Evolutionary conservation across 2,888 invertebrate genomes (phyloP).

Genomic region (Polylopha cassiicola): DNA sequence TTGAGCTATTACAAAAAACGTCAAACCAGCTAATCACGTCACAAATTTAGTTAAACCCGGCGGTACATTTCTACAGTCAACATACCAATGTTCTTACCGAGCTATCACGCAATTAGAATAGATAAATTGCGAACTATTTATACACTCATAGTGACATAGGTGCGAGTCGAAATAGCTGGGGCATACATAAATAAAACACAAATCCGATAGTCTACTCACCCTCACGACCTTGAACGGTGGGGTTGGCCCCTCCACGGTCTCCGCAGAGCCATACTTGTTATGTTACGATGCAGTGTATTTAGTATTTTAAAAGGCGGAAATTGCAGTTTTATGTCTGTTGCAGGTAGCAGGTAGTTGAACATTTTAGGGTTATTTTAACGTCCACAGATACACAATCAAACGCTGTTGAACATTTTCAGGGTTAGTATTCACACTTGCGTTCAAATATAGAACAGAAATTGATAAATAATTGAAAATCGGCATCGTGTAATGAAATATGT

Average conservation of each 20-base stretch:
- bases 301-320: conserved; percentile 15
- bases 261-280: conserved; percentile 35
- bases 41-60: no score
- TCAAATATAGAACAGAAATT: conserved; percentile 3
- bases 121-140: conserved; percentile 17
- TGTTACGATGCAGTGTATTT: conserved; percentile 22
- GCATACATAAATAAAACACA: conserved; percentile 35
- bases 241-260: conserved; percentile 49
- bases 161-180: conserved; percentile 32
- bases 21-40: no score
- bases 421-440: no score
- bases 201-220: conserved; percentile 41
- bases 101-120: conserved; percentile 15
- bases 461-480: conserved; percentile 8
- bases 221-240: conserved; percentile 55
- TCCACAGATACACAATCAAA: no score
- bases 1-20: no score
- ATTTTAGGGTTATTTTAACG: no score
- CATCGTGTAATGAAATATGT: conserved; percentile 6
- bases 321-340: conserved; percentile 11
- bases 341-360: no score
- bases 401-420: no score
- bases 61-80: no score
- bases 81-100: not conserved
- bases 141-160: conserved; percentile 22